A percentile compares a stretch with the other conserved stretches of the same genome.
These are phyloP conservation scores for Gambelia wislizenii DNA, from an alignment of 2,797 vertebrate species.

Conservation along the genomic window DNA sequence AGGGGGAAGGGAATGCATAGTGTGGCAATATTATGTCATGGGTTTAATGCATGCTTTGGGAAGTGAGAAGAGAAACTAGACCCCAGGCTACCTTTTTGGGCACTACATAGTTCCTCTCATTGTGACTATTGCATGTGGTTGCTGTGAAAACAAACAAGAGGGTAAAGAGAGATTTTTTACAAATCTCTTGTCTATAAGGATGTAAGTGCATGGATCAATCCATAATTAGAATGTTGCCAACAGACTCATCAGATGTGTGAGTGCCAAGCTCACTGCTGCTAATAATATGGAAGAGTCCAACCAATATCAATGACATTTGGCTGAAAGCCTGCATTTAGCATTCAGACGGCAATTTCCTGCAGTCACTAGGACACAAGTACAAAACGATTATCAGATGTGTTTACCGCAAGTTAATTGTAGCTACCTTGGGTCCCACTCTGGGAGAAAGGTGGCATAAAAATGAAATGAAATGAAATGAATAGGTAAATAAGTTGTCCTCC, in stretches of 20 bases:
- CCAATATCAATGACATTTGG: neutral
- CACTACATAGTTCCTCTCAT: neutral
- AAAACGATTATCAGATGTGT: neutral
- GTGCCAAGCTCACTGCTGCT: neutral
- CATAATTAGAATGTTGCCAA: neutral
- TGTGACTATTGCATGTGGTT: neutral
- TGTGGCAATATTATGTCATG: neutral
- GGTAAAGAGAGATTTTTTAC: neutral
- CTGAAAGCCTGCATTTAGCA: neutral
- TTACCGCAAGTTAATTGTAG: conserved; percentile 37
- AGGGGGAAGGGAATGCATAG: neutral
- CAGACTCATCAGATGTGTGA: neutral
- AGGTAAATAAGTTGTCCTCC: too few species aligned
- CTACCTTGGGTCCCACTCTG: too few species aligned
- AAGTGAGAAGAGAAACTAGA: neutral
- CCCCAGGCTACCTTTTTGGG: neutral
- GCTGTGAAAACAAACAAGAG: neutral
- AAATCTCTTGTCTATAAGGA: neutral
- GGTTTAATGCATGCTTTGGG: neutral
- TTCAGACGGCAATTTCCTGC: conserved; percentile 3
- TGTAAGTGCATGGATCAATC: neutral
- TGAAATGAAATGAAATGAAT: too few species aligned
- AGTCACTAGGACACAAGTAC: conserved; percentile 19
- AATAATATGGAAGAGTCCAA: neutral
- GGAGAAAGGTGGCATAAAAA: too few species aligned